Percentiles rank a stretch among this genome's conserved stretches.
Conservation (phyloP, 2,888 invertebrate genomes). For the Osedax fenrisi region DNA sequence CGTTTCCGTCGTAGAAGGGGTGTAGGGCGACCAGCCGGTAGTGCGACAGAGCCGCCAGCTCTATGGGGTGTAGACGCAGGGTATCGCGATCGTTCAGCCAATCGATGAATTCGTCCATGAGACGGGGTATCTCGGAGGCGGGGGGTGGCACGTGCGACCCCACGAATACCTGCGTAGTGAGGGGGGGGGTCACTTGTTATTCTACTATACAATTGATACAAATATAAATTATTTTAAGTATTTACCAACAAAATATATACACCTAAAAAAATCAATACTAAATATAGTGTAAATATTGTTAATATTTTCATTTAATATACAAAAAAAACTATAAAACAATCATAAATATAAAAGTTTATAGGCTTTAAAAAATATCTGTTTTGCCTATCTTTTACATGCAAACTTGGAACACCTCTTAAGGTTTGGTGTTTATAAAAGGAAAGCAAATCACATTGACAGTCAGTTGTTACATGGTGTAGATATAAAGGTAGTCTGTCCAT, state of each 20-base stretch:
- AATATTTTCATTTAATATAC: too few relatives aligned
- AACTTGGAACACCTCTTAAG: too few relatives aligned
- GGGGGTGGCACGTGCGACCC: slow-evolving; percentile 85
- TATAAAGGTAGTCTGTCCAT: too few relatives aligned
- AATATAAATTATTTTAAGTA: background rate
- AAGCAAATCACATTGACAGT: too few relatives aligned
- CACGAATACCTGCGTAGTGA: slow-evolving; percentile 63
- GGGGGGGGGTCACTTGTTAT: background rate
- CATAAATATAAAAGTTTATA: too few relatives aligned
- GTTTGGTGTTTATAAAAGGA: too few relatives aligned
- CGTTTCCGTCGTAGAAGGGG: slow-evolving; percentile 92
- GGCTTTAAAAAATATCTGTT: too few relatives aligned
- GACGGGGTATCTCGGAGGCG: slow-evolving; percentile 65
- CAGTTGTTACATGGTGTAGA: too few relatives aligned
- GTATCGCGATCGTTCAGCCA: slow-evolving; percentile 81
- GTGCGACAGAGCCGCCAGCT: slow-evolving; percentile 86
- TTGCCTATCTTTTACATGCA: too few relatives aligned
- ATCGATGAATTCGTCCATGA: slow-evolving; percentile 76
- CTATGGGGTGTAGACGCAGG: slow-evolving; percentile 73
- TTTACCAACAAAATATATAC: background rate
- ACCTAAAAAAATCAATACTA: slow-evolving; percentile 13
- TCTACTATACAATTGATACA: background rate
- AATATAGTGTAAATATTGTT: too few relatives aligned
- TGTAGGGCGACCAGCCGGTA: slow-evolving; percentile 92
- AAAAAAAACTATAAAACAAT: too few relatives aligned